Evolutionary conservation across 2,797 vertebrate genomes (phyloP), one percentile per base, ranked within the genome.

Genomic region (Poecilia gillii): DNA sequence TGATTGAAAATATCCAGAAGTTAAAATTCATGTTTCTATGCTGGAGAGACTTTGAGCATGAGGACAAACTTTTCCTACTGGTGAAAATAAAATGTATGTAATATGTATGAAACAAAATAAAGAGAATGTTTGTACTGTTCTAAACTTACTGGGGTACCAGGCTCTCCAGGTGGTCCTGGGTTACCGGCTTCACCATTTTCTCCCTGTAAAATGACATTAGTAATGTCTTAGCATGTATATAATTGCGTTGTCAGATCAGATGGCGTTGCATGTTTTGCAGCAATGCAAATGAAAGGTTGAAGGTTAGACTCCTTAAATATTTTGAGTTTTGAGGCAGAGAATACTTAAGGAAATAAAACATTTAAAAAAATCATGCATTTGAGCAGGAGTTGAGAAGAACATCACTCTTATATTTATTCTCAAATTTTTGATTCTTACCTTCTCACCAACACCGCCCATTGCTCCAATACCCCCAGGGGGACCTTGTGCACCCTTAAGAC

Each of bases 171-270:
- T 73, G 98, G 92, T 66, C 99, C 99, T 28, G 99, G 99, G 90
- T 99, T 99, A 51, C 99, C 99, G 83, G 99, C 96, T 91, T 99
- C 99, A 59, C 99, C 99, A 2, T 90, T 96, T 91, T 99, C 98
- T 93, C 99, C 99, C 98, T 99, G 80, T 75, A 62, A 68, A 36
- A 73, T 46, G 23, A 87, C 66, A 89, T n/a, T 25, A 80, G 77
- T 79, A 25, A 25, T 46, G 2, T 6, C 68, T 83, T 72, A 66
- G 36, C 18, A 81, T n/a, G 53, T 33, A 8, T 72, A 39, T 39
- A 66, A 39, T 39, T 39, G 33, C 1, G 2, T 16, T 68, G 64
- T 25, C 36, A 41, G 36, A 39, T 23, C 64, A 39, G 33, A 66
- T 23, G 25, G 8, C 3, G 9, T 23, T 23, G 28, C 33, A 66